Percentiles rank a stretch among this genome's conserved stretches.
Evolutionary conservation across 2,888 invertebrate species (phyloP).

Genomic region (Catotricha subobsoleta): DNA sequence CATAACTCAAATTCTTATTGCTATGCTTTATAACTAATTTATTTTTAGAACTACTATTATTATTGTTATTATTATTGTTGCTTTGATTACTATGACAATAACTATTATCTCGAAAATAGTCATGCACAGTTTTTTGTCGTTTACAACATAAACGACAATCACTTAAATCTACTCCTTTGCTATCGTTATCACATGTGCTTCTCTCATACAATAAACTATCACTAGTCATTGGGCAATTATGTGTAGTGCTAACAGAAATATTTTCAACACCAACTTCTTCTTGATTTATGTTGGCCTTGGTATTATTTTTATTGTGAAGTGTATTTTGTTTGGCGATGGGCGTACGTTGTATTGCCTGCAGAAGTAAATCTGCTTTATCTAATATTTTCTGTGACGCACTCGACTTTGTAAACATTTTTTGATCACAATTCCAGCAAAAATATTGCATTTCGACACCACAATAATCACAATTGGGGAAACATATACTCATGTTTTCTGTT

Average conservation of each 20-base stretch:
- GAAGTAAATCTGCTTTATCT: slow-evolving; percentile 34
- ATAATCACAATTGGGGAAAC: slow-evolving; percentile 16
- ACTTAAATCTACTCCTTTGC: slow-evolving; percentile 7
- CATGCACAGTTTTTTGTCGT: slow-evolving; percentile 29
- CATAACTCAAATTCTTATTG: not conserved
- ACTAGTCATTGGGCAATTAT: slow-evolving; percentile 4
- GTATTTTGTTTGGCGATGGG: slow-evolving; percentile 25
- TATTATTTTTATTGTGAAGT: not conserved
- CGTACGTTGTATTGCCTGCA: slow-evolving; percentile 38
- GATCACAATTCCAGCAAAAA: slow-evolving; percentile 23
- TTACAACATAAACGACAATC: slow-evolving; percentile 30
- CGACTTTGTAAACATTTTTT: slow-evolving; percentile 14
- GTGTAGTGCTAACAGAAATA: not conserved
- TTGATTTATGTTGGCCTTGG: not conserved
- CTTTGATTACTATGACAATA: not conserved
- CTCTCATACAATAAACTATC: slow-evolving; percentile 5
- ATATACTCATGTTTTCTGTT: not conserved
- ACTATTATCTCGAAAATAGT: slow-evolving; percentile 13
- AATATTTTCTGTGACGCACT: slow-evolving; percentile 15
- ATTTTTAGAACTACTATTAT: not conserved
- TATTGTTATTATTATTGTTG: slow-evolving; percentile 3
- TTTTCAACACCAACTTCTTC: no score
- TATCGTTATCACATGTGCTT: slow-evolving; percentile 6
- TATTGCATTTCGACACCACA: slow-evolving; percentile 27
- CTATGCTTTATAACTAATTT: not conserved